A percentile compares a stretch with the other conserved stretches of the same genome.
Conservation (phyloP, 2,113 vertebrate species). For the Poicephalus gulielmi region DNA sequence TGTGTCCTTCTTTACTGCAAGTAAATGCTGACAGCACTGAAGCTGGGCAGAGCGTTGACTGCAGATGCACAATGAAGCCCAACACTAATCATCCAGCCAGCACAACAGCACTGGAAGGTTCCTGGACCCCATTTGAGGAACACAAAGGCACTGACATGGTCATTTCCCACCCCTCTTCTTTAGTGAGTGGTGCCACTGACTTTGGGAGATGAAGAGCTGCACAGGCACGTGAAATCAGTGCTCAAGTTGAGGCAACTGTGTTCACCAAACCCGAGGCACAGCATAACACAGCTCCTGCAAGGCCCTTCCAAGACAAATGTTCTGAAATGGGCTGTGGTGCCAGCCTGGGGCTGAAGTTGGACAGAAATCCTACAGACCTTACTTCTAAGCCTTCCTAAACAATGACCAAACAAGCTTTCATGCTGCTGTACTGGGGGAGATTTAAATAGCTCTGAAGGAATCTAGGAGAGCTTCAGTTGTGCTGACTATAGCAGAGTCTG, state of each 20-base stretch:
- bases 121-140: no score
- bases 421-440: fast-evolving
- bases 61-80: neutral
- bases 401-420: neutral
- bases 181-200: neutral
- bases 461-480: neutral
- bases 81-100: neutral
- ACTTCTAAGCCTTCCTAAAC: neutral
- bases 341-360: neutral
- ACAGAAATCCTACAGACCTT: no score
- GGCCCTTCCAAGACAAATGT: no score
- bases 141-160: neutral
- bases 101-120: fast-evolving
- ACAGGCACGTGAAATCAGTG: neutral
- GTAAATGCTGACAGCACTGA: neutral
- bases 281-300: neutral
- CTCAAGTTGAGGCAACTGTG: neutral
- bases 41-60: neutral
- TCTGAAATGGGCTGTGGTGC: neutral
- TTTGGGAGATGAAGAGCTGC: neutral
- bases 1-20: neutral
- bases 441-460: neutral
- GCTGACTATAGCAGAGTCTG: neutral
- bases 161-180: neutral
- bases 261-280: neutral